phyloP scores from a whole-genome alignment of 2,797 vertebrate genomes.

The Hapalemur alaotrensis region DNA sequence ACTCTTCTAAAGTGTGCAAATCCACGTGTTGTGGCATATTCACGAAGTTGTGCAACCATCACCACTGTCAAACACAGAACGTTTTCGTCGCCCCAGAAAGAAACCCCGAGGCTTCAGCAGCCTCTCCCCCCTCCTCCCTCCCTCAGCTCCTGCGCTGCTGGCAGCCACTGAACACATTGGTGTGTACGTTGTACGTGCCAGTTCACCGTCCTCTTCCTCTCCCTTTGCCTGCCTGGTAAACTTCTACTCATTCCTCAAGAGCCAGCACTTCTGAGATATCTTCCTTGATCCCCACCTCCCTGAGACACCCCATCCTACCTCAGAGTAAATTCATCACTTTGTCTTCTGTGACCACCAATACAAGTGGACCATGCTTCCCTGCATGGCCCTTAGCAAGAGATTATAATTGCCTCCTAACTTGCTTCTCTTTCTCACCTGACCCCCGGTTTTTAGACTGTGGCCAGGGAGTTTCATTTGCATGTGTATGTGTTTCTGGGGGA shows the following conservation, averaged over 20 bases:
- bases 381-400: not conserved
- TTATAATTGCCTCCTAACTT: not conserved
- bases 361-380: not conserved
- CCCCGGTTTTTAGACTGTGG: not conserved
- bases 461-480: not conserved
- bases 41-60: not conserved
- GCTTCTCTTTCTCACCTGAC: not conserved
- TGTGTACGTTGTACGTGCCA: not conserved
- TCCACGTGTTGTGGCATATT: not conserved
- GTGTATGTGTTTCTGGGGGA: not conserved
- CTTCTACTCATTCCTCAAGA: not conserved
- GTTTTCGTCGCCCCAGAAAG: not conserved
- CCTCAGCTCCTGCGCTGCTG: not conserved
- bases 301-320: not conserved
- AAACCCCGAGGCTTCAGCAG: not conserved
- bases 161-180: not conserved
- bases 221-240: not conserved
- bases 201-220: not conserved
- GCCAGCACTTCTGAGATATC: not conserved
- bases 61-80: too few species aligned
- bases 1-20: not conserved
- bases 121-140: rapidly evolving
- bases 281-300: not conserved
- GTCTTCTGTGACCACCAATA: not conserved
- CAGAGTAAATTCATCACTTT: not conserved